Percentiles rank a stretch among this genome's conserved stretches.
Evolutionary conservation across 2,797 vertebrate species (phyloP).

Genomic region (Pseudocheirus occidentalis): DNA sequence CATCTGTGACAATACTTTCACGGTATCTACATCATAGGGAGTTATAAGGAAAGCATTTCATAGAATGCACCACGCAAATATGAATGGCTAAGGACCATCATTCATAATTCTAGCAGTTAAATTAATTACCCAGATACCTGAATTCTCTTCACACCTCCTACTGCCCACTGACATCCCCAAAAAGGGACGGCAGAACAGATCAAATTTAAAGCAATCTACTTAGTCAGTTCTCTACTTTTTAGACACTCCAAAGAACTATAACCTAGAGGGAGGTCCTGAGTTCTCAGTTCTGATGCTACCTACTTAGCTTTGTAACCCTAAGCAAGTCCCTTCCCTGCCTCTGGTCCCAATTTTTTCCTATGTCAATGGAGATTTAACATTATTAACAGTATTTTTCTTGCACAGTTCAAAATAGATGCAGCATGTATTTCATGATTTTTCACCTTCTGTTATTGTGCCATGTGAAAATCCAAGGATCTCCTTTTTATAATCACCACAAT

Average conservation of each 20-base stretch:
- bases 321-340: neutral
- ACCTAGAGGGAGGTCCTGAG: neutral
- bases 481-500: neutral
- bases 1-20: neutral
- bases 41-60: neutral
- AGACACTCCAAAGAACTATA: neutral
- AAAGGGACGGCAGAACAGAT: neutral
- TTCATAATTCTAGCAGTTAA: neutral
- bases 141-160: constrained; percentile 43
- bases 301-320: neutral
- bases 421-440: too few species aligned
- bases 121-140: constrained; percentile 26
- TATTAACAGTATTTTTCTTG: too few species aligned
- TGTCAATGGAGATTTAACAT: neutral
- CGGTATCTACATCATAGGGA: neutral
- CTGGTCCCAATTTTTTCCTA: neutral
- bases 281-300: neutral
- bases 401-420: too few species aligned
- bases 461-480: neutral
- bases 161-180: constrained; percentile 36
- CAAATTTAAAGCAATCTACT: constrained; percentile 14
- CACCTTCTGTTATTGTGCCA: too few species aligned
- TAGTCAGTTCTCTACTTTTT: constrained; percentile 10
- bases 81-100: neutral
- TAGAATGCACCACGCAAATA: neutral